Conservation (phyloP, 2,888 invertebrate genomes). For the Andricus quercusramuli region DNA sequence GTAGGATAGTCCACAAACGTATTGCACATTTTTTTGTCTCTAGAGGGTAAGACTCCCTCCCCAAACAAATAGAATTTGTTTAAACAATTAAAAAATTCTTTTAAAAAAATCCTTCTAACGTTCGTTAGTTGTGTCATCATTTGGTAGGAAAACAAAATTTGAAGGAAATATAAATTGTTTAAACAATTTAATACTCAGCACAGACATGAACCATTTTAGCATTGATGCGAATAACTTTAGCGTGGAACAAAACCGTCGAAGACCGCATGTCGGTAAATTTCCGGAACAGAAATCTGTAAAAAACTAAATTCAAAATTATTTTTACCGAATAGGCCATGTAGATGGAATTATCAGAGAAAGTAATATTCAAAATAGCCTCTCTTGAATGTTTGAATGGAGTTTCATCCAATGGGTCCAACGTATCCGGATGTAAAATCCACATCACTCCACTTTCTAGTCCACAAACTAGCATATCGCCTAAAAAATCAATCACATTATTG, state of each 20-base stretch:
- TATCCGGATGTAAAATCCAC: slow-evolving; percentile 82
- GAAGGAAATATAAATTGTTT: too few relatives aligned
- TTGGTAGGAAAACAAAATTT: too few relatives aligned
- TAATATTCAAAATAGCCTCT: slow-evolving; percentile 79
- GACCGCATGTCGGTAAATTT: neutral
- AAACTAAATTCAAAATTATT: neutral
- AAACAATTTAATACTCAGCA: too few relatives aligned
- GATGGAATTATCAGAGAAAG: slow-evolving; percentile 80
- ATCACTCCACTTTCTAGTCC: slow-evolving; percentile 82
- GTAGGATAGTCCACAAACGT: too few relatives aligned
- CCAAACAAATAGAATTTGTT: too few relatives aligned
- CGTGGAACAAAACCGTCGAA: neutral
- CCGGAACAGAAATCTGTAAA: neutral
- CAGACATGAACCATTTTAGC: too few relatives aligned
- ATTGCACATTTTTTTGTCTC: too few relatives aligned
- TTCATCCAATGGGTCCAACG: slow-evolving; percentile 79
- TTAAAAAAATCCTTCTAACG: too few relatives aligned
- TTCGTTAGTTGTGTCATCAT: too few relatives aligned
- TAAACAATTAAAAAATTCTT: too few relatives aligned
- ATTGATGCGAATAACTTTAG: neutral
- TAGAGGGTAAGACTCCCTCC: too few relatives aligned
- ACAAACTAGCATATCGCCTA: slow-evolving; percentile 78
- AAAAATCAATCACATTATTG: too few relatives aligned
- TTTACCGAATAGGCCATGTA: slow-evolving; percentile 82
- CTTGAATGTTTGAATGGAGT: slow-evolving; percentile 79